Evolutionary conservation across 2,797 vertebrate species (phyloP).

Genomic region (Falco naumanni): DNA sequence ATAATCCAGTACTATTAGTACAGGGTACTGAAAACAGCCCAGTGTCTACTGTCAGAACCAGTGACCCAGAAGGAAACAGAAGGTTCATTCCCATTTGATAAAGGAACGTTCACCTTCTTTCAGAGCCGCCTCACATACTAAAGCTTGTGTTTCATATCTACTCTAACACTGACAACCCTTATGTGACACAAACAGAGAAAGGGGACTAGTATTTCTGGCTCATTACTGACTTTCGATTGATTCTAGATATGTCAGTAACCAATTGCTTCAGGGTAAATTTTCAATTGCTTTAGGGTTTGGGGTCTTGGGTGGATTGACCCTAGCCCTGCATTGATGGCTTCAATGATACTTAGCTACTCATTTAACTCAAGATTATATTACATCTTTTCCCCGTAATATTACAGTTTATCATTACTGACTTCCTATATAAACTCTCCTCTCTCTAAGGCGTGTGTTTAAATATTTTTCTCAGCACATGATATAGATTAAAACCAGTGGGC

Average conservation of each 20-base stretch:
- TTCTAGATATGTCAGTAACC: not conserved
- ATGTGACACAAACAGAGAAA: not conserved
- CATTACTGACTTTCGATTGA: not conserved
- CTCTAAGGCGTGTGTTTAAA: not conserved
- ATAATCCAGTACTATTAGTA: not conserved
- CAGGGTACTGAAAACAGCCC: not conserved
- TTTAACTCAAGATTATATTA: not conserved
- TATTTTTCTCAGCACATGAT: not conserved
- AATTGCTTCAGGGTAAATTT: not conserved
- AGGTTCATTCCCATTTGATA: not conserved
- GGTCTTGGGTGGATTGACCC: not conserved
- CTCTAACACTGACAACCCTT: not conserved
- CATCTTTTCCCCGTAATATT: not conserved
- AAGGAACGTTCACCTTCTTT: not conserved
- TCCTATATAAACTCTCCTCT: not conserved
- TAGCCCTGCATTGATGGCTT: not conserved
- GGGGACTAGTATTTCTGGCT: not conserved
- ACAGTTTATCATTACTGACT: not conserved
- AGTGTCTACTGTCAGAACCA: not conserved
- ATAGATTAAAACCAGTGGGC: too few relatives aligned
- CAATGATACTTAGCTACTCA: not conserved
- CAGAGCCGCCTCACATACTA: not conserved
- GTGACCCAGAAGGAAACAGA: not conserved
- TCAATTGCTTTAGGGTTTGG: not conserved
- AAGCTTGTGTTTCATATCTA: not conserved